A percentile compares a stretch with the other conserved stretches of the same genome.
Conservation (phyloP, 2,888 invertebrate genomes). For the Mayetiola destructor region DNA sequence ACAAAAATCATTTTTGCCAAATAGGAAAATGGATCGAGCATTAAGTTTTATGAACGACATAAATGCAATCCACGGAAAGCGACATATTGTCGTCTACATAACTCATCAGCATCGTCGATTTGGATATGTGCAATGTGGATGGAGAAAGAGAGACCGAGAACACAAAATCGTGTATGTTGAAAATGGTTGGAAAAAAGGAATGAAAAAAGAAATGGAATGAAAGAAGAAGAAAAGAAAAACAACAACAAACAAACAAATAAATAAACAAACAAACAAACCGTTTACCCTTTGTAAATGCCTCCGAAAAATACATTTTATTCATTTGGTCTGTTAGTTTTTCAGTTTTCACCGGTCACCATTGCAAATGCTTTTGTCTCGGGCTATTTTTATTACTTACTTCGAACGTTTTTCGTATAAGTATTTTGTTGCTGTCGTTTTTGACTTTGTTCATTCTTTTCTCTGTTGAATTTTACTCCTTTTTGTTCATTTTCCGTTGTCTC, state of each 20-base stretch:
- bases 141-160: no score
- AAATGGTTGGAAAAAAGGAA: no score
- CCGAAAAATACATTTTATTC: conserved; percentile 4
- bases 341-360: not conserved
- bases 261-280: no score
- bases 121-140: not conserved
- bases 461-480: not conserved
- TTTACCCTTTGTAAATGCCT: not conserved
- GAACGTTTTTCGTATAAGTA: no score
- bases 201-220: no score
- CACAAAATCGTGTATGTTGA: no score
- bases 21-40: conserved; percentile 1
- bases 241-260: no score
- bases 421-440: no score
- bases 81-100: conserved; percentile 14
- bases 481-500: not conserved
- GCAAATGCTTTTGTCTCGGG: not conserved
- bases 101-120: not conserved
- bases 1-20: not conserved
- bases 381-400: conserved; percentile 6
- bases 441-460: not conserved
- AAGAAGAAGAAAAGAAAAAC: no score
- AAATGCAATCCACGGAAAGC: conserved; percentile 13
- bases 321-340: not conserved
- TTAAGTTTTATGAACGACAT: conserved; percentile 10